phyloP scores from a whole-genome alignment of 2,113 vertebrate genomes.

The Dasyprocta punctata region DNA sequence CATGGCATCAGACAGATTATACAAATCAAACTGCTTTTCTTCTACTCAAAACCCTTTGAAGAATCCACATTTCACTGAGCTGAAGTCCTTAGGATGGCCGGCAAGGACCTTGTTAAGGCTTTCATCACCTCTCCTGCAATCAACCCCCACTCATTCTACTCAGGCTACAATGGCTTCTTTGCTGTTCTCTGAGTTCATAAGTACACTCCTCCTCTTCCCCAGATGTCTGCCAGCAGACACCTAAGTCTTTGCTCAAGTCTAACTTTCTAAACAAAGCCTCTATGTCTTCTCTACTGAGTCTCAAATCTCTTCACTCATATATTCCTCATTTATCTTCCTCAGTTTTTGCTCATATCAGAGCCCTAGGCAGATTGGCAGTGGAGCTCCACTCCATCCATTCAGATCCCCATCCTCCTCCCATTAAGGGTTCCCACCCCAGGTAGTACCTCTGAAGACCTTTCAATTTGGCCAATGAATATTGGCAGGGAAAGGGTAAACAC shows the following conservation, averaged over 20 bases:
- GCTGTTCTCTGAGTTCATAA: neutral
- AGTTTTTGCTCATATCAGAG: neutral
- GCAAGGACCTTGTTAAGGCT: neutral
- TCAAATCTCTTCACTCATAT: neutral
- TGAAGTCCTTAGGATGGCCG: neutral
- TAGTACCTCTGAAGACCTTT: neutral
- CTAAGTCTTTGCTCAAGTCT: neutral
- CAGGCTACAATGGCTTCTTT: neutral
- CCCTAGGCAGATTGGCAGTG: neutral
- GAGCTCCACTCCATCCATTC: neutral
- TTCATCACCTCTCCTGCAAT: neutral
- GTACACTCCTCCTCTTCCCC: neutral
- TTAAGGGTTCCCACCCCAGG: neutral
- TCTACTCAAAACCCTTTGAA: constrained; percentile 33
- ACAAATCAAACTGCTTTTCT: neutral
- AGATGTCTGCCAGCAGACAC: neutral
- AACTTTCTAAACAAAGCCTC: neutral
- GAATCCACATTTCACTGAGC: neutral
- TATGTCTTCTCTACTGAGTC: neutral
- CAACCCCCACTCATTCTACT: neutral
- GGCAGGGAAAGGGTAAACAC: neutral
- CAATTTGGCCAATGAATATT: neutral
- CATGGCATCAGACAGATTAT: neutral
- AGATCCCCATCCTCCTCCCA: neutral
- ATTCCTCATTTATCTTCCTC: neutral